Evolutionary conservation across 2,888 invertebrate species (phyloP), one percentile per base, ranked within the genome.

Genomic region (Parochlus steinenii): DNA sequence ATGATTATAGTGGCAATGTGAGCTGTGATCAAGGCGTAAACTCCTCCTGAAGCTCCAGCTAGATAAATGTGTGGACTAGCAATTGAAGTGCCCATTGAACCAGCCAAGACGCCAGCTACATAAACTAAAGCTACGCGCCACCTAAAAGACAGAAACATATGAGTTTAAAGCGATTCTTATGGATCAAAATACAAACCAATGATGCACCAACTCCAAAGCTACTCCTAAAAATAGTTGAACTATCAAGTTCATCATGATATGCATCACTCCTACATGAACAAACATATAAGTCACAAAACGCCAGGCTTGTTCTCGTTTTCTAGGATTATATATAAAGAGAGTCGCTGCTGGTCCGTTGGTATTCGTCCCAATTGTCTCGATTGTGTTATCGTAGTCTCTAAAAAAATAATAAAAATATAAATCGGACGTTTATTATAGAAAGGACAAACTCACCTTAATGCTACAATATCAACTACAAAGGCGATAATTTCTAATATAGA

Each of bases 11-110:
- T 7, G 23, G 18, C 37, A 23, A 33, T 27, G 51, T 95, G 93
- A 1, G 92, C 93, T 0, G 90, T 79, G 30, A 95, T 81, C 8
- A 95, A 57, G 2, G 93, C 87, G 51, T 95, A 95, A 5, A 92
- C 92, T 1, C 95, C 95, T 2, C 92, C 93, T 19, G 87, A 89
- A 6, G 93, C 93, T 1, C 95, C 95, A 0, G 87, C 92, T 32
- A 95, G 62, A 48, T 70, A 81, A 12, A 86, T 81, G 24, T 57
- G 55, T 1, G 86, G 83, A 55, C 81, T 82, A 1, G 74, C 71
- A 8, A 87, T 65, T 5, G 82, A 82, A 7, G 85, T 85, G 4
- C 77, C 80, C 43, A 86, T 64, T 1, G 83, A 83, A 3, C 89
- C 89, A 2, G 86, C 86, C 0, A 78, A 56, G 0, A 89, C 87